Conservation (phyloP, 2,113 vertebrate species). For the Alouatta palliata region DNA sequence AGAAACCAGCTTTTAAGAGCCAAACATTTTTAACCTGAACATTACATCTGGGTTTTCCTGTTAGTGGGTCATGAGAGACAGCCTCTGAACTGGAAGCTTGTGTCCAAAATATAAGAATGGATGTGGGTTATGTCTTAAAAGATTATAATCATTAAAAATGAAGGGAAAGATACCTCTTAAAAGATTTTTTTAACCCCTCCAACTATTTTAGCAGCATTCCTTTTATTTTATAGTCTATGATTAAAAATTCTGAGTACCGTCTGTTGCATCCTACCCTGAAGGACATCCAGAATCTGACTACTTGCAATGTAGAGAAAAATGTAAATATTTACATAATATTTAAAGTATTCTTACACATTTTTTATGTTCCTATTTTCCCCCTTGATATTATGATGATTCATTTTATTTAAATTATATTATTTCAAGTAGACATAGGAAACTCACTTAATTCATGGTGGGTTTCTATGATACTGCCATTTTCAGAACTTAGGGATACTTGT, state of each 20-base stretch:
- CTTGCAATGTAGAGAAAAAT: neutral
- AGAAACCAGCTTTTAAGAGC: neutral
- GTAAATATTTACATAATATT: neutral
- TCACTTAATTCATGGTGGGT: neutral
- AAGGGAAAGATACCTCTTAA: neutral
- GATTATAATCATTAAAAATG: neutral
- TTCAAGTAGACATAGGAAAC: neutral
- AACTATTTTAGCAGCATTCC: neutral
- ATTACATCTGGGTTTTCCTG: neutral
- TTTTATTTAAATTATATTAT: neutral
- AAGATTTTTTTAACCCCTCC: neutral
- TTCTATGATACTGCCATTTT: neutral
- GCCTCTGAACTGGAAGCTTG: neutral
- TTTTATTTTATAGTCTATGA: constrained; percentile 8
- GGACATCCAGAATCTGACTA: neutral
- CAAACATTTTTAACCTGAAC: neutral
- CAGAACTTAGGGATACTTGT: neutral
- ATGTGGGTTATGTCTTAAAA: neutral
- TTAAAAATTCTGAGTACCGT: neutral
- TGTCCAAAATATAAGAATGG: neutral
- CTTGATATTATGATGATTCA: neutral
- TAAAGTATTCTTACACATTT: neutral
- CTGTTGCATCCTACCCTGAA: neutral
- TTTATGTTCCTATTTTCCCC: neutral
- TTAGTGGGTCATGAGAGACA: neutral